Evolutionary conservation across 2,888 invertebrate species (phyloP).

Genomic region (Tipula vernalis): DNA sequence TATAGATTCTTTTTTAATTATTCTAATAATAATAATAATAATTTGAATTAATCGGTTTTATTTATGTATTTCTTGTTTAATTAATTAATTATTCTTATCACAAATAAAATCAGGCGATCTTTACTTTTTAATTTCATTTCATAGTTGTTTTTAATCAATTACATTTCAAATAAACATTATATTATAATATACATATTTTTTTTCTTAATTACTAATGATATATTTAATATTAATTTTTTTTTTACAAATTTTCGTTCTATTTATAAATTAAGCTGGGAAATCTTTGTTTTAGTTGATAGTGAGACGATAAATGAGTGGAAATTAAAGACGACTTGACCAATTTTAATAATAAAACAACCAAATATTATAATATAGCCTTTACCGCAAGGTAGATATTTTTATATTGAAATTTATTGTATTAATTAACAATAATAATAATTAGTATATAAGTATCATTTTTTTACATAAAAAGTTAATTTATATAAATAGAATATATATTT

Average conservation of each 20-base stretch:
- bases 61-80: not conserved
- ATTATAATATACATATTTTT: not conserved
- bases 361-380: not conserved
- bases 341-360: not conserved
- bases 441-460: not conserved
- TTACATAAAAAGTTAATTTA: not conserved
- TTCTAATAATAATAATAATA: not conserved
- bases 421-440: not conserved
- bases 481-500: not conserved
- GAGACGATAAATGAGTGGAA: not conserved
- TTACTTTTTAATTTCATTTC: not conserved
- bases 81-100: not conserved
- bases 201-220: not conserved
- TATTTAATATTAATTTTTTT: not conserved
- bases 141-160: not conserved
- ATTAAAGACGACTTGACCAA: not conserved
- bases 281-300: not conserved
- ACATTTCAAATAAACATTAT: not conserved
- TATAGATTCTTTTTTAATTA: not conserved
- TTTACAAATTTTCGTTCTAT: not conserved
- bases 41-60: not conserved
- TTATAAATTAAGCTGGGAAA: not conserved
- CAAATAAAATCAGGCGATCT: not conserved
- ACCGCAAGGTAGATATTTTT: not conserved
- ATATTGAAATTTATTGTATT: not conserved